Base-by-base conservation (phyloP, 1,140 invertebrate genomes). In the Eurosta solidaginis region DNA sequence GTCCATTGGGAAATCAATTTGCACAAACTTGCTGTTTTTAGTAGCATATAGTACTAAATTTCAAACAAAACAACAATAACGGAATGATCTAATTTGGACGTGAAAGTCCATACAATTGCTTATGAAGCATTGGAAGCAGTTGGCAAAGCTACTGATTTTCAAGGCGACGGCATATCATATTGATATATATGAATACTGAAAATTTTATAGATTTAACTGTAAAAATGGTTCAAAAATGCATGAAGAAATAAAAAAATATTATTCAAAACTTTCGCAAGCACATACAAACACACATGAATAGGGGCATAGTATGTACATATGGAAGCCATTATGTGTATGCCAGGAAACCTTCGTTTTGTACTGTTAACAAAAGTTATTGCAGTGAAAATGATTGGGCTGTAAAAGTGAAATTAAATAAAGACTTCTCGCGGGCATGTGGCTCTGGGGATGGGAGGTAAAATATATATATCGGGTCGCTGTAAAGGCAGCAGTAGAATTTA, bases 1-100 rank as follows among this genome's bases (percentile, higher is more conserved):
- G 59, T 40, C 59, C 40, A n/a, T 68, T 40, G 59, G 59, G 59
- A 68, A 68, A 68, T 68, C 59, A 68, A 42, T 68, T 68, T 68
- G 33, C 33, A 68, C 33, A 29, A 68, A n/a, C n/a, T n/a, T n/a
- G n/a, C n/a, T n/a, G n/a, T n/a, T n/a, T n/a, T n/a, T n/a, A n/a
- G n/a, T n/a, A n/a, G n/a, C n/a, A n/a, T n/a, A n/a, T n/a, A n/a
- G n/a, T n/a, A n/a, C n/a, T n/a, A n/a, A n/a, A n/a, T n/a, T n/a
- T 22, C 33, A 14, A 42, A 68, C n/a, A 22, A 68, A n/a, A 14
- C 59, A 68, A 12, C 1, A 33, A 9, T n/a, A 42, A 22, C 20
- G 59, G 17, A 22, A 33, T n/a, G 59, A 68, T 17, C 33, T 33
- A 33, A 9, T 33, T 68, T 10, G 25, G 27, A 59, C 27, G 29